Evolutionary conservation across 2,797 vertebrate species (phyloP).

Genomic region (Enteromius radiatus): DNA sequence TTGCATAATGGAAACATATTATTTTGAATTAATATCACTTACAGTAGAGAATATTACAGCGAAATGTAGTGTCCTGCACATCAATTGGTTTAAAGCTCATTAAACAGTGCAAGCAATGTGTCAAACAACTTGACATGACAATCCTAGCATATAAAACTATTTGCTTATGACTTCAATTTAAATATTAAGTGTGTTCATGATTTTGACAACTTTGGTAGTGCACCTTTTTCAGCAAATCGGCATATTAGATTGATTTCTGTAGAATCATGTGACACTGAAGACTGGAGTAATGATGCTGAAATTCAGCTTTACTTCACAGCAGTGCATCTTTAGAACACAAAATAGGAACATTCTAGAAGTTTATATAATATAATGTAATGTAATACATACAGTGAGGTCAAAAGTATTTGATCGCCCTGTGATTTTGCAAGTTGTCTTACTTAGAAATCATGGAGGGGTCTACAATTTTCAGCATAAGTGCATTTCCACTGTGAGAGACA

Average conservation of each 20-base stretch:
- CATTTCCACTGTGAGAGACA: too few relatives aligned
- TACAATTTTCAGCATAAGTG: too few relatives aligned
- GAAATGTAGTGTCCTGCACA: background rate
- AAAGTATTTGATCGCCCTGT: too few relatives aligned
- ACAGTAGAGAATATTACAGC: background rate
- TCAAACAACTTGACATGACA: conserved; percentile 5
- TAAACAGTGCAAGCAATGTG: background rate
- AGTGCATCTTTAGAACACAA: background rate
- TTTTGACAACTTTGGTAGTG: background rate
- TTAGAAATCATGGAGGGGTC: too few relatives aligned
- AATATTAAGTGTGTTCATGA: background rate
- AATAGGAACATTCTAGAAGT: too few relatives aligned
- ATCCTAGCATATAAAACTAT: background rate
- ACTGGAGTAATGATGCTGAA: background rate
- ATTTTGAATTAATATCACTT: conserved; percentile 4
- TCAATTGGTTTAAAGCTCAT: conserved; percentile 13
- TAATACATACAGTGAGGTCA: too few relatives aligned
- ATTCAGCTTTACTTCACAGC: background rate
- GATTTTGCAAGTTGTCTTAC: too few relatives aligned
- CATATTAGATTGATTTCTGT: background rate
- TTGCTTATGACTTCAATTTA: background rate
- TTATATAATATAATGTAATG: too few relatives aligned
- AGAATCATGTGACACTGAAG: background rate
- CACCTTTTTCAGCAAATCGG: background rate
- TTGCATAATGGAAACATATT: conserved; percentile 2